Evolutionary conservation across 2,797 vertebrate species (phyloP).

Genomic region (Morelia viridis): DNA sequence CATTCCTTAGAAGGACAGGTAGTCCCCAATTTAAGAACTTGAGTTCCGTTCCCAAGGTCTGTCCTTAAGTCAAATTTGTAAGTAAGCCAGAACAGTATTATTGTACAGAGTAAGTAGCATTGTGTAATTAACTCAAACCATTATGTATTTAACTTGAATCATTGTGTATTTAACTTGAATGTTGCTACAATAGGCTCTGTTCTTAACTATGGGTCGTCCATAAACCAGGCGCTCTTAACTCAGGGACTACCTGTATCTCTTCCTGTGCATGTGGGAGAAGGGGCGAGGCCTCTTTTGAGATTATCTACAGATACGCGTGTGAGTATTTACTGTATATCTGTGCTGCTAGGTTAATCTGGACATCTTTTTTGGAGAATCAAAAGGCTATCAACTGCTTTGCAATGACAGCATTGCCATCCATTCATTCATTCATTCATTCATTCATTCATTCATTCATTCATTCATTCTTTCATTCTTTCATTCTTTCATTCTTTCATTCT

Average conservation of each 20-base stretch:
- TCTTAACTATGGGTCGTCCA: no score
- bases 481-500: background rate
- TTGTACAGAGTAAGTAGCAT: no score
- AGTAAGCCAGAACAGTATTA: no score
- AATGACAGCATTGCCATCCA: background rate
- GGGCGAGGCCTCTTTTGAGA: background rate
- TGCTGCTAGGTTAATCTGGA: background rate
- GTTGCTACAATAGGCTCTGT: no score
- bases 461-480: background rate
- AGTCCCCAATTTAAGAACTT: no score
- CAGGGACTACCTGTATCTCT: background rate
- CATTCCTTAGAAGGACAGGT: background rate
- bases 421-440: background rate
- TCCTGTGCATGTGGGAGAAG: background rate
- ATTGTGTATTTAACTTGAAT: no score
- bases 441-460: background rate
- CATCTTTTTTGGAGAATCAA: background rate
- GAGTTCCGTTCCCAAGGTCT: background rate
- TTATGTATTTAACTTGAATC: no score
- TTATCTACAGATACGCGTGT: background rate
- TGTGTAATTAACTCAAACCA: no score
- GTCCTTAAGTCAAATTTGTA: no score
- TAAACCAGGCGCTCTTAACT: no score
- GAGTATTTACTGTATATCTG: background rate
- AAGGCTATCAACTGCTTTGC: background rate